Percentiles rank a stretch among this genome's conserved stretches.
phyloP scores from a whole-genome alignment of 2,888 invertebrate species.

The Luperina testacea region DNA sequence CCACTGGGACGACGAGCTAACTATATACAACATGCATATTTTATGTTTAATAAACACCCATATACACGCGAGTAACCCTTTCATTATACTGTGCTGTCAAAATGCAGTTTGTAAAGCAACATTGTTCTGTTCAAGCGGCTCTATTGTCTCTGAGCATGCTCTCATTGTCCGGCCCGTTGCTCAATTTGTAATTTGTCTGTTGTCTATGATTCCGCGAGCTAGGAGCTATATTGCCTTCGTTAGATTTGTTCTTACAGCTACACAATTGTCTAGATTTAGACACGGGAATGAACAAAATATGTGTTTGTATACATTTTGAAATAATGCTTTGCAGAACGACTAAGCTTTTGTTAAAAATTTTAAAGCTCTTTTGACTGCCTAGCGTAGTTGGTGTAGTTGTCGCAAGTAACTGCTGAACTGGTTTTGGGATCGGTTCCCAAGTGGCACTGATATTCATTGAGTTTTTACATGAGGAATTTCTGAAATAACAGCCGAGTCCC shows the following conservation, averaged over 20 bases:
- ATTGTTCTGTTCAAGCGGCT: constrained; percentile 41
- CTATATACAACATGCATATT: constrained; percentile 1
- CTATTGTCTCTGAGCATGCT: constrained; percentile 57
- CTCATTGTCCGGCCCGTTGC: constrained; percentile 56
- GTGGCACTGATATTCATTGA: not conserved
- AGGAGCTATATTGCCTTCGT: constrained; percentile 18
- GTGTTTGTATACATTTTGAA: constrained; percentile 15
- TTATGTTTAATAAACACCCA: constrained; percentile 13
- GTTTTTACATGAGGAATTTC: not conserved
- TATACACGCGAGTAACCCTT: constrained; percentile 26
- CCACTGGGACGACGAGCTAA: not conserved
- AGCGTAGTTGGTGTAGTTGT: not conserved
- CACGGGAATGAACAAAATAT: constrained; percentile 6
- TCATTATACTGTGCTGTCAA: constrained; percentile 47
- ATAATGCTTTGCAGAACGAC: not conserved
- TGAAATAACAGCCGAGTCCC: not conserved
- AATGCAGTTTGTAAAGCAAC: constrained; percentile 39
- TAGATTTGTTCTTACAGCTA: constrained; percentile 19
- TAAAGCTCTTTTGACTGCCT: not conserved
- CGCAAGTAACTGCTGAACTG: not conserved
- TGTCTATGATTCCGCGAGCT: constrained; percentile 29
- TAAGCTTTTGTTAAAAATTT: not conserved
- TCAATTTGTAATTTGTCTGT: constrained; percentile 52
- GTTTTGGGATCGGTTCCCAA: not conserved
- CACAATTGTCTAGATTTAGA: constrained; percentile 31